Conservation (phyloP, 2,888 invertebrate genomes). For the Cryptus viduatorius region DNA sequence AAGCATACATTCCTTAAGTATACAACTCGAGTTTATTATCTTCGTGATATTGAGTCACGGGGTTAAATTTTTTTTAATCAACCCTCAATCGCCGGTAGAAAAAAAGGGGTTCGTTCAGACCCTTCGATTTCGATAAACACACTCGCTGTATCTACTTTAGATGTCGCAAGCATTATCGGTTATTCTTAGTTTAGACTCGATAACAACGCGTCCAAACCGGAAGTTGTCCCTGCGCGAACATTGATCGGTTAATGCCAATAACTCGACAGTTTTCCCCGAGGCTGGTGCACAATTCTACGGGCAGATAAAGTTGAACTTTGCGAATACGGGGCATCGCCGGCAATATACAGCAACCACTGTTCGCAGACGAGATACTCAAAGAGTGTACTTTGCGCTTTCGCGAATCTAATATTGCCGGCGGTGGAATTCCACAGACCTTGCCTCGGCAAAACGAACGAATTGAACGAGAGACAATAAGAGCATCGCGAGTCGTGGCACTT, state of each 20-base stretch:
- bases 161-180: not conserved
- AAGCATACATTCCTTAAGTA: too few species aligned
- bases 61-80: too few species aligned
- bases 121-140: too few species aligned
- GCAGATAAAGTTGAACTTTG: constrained; percentile 23
- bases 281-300: not conserved
- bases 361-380: not conserved
- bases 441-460: constrained; percentile 10
- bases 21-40: too few species aligned
- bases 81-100: too few species aligned
- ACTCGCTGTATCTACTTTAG: not conserved
- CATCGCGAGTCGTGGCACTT: not conserved
- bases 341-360: constrained; percentile 17
- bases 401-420: constrained; percentile 33
- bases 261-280: not conserved
- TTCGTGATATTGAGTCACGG: too few species aligned
- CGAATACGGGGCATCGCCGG: not conserved
- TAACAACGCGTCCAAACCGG: too few species aligned
- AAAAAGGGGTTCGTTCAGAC: too few species aligned
- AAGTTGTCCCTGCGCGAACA: not conserved
- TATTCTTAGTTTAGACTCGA: not conserved
- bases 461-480: not conserved
- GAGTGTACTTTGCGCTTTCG: constrained; percentile 6
- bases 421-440: constrained; percentile 19
- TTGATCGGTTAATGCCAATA: constrained; percentile 22